Percentiles rank a stretch among this genome's conserved stretches.
These are phyloP conservation scores for Fulica atra DNA, from an alignment of 2,113 vertebrate genomes.

Conservation along the genomic window DNA sequence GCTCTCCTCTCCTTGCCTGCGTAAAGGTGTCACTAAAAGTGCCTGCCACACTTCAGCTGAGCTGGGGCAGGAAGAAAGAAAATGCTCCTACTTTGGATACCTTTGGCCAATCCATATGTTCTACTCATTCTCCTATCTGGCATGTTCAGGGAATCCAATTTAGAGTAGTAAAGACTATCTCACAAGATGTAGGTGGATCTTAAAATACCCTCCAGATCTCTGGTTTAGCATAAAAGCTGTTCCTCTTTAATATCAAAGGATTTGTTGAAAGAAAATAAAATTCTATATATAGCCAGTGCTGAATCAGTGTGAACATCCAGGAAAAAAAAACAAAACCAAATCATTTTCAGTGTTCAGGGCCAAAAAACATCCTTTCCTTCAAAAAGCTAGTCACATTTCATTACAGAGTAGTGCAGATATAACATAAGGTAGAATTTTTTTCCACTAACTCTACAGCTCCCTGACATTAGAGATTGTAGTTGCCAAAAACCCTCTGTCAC, in stretches of 20 bases:
- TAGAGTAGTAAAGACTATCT: conserved; percentile 38
- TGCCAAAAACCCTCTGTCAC: not conserved
- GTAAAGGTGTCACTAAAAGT: not conserved
- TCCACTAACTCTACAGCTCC: not conserved
- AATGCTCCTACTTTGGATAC: not conserved
- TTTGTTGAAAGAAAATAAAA: not conserved
- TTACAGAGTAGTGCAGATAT: not conserved
- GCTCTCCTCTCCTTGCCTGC: not conserved
- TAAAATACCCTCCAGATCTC: conserved; percentile 39
- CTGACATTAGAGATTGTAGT: not conserved
- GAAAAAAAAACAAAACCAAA: not conserved
- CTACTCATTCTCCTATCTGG: conserved; percentile 3
- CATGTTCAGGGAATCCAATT: conserved; percentile 24
- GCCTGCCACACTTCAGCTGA: not conserved
- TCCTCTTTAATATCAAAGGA: conserved; percentile 3
- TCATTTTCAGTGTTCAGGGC: not conserved
- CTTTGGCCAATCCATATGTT: conserved; percentile 17
- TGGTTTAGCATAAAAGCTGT: conserved; percentile 2
- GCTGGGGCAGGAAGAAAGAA: not conserved
- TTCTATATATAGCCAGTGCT: not conserved
- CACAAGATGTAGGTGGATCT: conserved; percentile 33
- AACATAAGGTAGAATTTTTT: not conserved
- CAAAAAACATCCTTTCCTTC: not conserved
- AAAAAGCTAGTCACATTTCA: not conserved
- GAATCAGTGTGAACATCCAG: conserved; percentile 28